Base-by-base conservation (phyloP, 2,888 invertebrate genomes). In the Molanna angustata region DNA sequence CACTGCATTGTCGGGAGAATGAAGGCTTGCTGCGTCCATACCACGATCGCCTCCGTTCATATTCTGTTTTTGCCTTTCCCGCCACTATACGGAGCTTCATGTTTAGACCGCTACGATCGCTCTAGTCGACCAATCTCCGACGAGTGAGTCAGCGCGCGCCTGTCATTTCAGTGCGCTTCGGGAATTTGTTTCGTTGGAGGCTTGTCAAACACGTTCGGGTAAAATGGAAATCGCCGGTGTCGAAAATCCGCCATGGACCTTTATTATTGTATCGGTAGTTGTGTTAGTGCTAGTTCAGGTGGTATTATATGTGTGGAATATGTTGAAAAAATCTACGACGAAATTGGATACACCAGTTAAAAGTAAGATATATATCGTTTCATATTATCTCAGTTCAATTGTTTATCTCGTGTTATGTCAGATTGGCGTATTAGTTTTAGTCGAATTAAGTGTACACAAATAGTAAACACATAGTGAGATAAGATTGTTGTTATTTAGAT, bases 221-320 rank as follows among this genome's bases (percentile, higher is more conserved):
- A 53, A 54, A 46, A 54, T 54, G 54, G 54, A 42, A 46, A 46
- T 50, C 54, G 45, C 50, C 54, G 54, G 50, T 41, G 45, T 41
- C 46, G 49, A 49, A 46, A 54, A 42, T 18, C 45, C 50, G 16
- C 32, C 49, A 18, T 43, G 54, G 47, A 33, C 44, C 7, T 51
- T 49, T 39, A 37, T 54, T 37, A 16, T 46, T 39, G 50, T 54
- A 45, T 41, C 50, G 42, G 21, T 51, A 19, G 32, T 46, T 35
- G 45, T 54, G 33, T 19, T 31, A 16, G 46, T 54, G 31, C 14
- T 50, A n/a, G 17, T 46, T 14, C 50, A 51, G 35, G 50, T 51
- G 45, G 19, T 50, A 50, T 50, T 54, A 21, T 45, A 42, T 33
- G 17, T 46, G 11, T 39, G 45, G 39, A 37, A 50, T 39, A 27